Percentiles rank a stretch among this genome's conserved stretches.
phyloP scores from a whole-genome alignment of 2,113 vertebrate species.

The Lampris incognitus region DNA sequence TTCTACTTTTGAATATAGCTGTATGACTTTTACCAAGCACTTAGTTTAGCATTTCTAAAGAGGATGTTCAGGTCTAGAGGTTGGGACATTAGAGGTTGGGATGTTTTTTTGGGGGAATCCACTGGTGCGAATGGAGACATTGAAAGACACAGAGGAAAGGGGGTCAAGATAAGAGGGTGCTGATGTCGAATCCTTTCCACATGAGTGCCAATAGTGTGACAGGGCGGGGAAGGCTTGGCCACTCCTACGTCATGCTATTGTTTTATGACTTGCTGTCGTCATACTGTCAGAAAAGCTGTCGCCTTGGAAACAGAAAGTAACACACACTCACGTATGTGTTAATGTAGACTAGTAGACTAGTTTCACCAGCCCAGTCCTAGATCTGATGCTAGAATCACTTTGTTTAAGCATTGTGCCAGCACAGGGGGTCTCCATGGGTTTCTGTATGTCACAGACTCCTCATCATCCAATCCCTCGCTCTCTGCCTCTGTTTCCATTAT shows the following conservation, averaged over 20 bases:
- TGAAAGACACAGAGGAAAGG: constrained; percentile 51
- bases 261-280: constrained; percentile 14
- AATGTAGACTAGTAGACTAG: not conserved
- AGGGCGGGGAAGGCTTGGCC: constrained; percentile 30
- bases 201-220: constrained; percentile 50
- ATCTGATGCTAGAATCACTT: not conserved
- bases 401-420: constrained; percentile 13
- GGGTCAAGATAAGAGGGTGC: constrained; percentile 62
- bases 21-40: not conserved
- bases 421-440: not conserved
- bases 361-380: not conserved
- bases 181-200: constrained; percentile 63
- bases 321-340: not conserved
- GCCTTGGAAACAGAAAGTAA: constrained; percentile 36
- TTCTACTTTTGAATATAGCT: not conserved
- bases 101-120: constrained; percentile 28
- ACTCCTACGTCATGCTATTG: constrained; percentile 48
- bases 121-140: constrained; percentile 17
- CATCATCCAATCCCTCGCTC: not conserved
- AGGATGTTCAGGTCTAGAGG: not conserved
- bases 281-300: constrained; percentile 6
- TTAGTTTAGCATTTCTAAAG: constrained; percentile 22
- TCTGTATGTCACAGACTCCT: not conserved
- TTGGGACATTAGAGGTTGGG: constrained; percentile 18
- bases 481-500: constrained; percentile 1